Evolutionary conservation across 2,797 vertebrate species (phyloP).

Genomic region (Typhlichthys eigenmanni): DNA sequence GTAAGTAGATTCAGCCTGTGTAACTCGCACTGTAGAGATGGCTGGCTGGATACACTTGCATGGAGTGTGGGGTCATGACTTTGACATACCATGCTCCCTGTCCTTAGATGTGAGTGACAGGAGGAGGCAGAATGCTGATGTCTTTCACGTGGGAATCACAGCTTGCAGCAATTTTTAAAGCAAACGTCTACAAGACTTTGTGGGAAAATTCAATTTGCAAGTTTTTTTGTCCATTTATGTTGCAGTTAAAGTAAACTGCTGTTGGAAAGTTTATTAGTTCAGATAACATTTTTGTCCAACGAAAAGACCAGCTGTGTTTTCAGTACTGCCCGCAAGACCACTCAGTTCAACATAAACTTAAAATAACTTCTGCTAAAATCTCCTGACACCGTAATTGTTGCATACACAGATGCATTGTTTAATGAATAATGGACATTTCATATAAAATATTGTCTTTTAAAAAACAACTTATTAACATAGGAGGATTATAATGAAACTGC

Average conservation of each 20-base stretch:
- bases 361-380: constrained; percentile 71
- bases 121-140: constrained; percentile 86
- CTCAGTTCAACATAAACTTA: constrained; percentile 66
- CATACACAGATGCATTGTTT: constrained; percentile 32
- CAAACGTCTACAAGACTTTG: constrained; percentile 80
- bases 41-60: constrained; percentile 83
- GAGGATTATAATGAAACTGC: constrained; percentile 32
- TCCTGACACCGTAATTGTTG: constrained; percentile 52
- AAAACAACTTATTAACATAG: background rate
- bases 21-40: constrained; percentile 83
- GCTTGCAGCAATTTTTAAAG: constrained; percentile 84
- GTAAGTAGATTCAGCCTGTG: constrained; percentile 84
- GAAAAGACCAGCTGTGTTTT: constrained; percentile 88
- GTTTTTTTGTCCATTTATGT: constrained; percentile 78
- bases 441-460: constrained; percentile 33
- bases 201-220: constrained; percentile 91
- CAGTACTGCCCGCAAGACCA: constrained; percentile 72
- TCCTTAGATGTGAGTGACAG: constrained; percentile 89
- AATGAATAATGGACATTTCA: constrained; percentile 16
- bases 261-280: constrained; percentile 84
- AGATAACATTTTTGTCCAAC: constrained; percentile 84
- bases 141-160: constrained; percentile 97
- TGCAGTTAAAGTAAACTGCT: constrained; percentile 79
- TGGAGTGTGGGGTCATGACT: constrained; percentile 86
- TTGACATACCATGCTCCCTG: constrained; percentile 83